A percentile compares a stretch with the other conserved stretches of the same genome.
Conservation (phyloP, 2,797 vertebrate species). For the Channallabes apus region DNA sequence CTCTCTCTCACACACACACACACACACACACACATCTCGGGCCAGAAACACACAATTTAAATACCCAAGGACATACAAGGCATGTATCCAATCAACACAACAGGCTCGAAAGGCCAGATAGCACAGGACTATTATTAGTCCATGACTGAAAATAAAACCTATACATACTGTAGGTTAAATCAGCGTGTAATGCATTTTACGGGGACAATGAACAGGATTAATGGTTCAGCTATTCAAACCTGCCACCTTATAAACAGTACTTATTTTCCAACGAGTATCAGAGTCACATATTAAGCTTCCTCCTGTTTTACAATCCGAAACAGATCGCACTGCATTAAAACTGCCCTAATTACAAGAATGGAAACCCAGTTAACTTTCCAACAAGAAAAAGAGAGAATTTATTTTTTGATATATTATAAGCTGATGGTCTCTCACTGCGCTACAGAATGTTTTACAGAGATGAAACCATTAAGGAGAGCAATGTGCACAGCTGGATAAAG, state of each 20-base stretch:
- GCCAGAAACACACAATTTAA: slow-evolving; percentile 24
- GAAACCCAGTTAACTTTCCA: slow-evolving; percentile 24
- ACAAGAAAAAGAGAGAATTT: not conserved
- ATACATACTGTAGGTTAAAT: slow-evolving; percentile 18
- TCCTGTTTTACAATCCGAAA: slow-evolving; percentile 8
- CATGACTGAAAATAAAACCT: not conserved
- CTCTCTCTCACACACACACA: no score
- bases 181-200: not conserved
- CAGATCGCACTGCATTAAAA: slow-evolving; percentile 13
- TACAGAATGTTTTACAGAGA: no score
- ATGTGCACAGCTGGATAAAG: no score
- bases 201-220: slow-evolving; percentile 3
- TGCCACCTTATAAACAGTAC: slow-evolving; percentile 19
- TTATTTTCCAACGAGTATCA: slow-evolving; percentile 7
- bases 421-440: no score
- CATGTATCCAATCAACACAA: slow-evolving; percentile 32
- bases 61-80: slow-evolving; percentile 34
- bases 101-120: slow-evolving; percentile 20
- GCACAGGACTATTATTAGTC: slow-evolving; percentile 28
- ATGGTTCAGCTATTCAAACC: slow-evolving; percentile 19
- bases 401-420: no score
- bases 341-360: slow-evolving; percentile 5
- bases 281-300: not conserved
- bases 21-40: not conserved
- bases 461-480: no score